These are phyloP conservation scores for Pseudoatta argentina DNA, from an alignment of 1,140 invertebrate genomes.

Conservation along the genomic window DNA sequence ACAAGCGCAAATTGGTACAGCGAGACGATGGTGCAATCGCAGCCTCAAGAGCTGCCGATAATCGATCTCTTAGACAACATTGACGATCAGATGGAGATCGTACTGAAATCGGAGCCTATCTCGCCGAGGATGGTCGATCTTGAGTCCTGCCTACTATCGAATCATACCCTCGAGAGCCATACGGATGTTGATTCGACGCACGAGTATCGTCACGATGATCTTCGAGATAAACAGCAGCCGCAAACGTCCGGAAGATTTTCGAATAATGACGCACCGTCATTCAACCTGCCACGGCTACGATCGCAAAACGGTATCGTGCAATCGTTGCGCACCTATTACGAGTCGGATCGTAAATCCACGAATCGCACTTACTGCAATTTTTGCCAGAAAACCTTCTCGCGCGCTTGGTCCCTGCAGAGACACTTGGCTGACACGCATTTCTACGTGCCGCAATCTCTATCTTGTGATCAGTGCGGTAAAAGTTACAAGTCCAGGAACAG, in stretches of 20 bases:
- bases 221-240: constrained; percentile 26
- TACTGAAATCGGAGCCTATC: constrained; percentile 82
- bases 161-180: constrained; percentile 61
- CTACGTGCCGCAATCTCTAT: constrained; percentile 85
- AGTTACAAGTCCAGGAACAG: constrained; percentile 87
- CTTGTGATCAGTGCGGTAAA: constrained; percentile 86
- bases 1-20: constrained; percentile 74
- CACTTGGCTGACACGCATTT: constrained; percentile 87
- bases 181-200: constrained; percentile 41
- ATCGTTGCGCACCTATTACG: constrained; percentile 15
- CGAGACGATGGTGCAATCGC: constrained; percentile 61
- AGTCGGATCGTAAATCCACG: constrained; percentile 65
- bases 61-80: constrained; percentile 84
- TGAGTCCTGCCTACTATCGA: constrained; percentile 76
- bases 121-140: constrained; percentile 81
- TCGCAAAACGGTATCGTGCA: constrained; percentile 44
- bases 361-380: constrained; percentile 83
- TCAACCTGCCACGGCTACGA: constrained; percentile 65
- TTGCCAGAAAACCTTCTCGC: constrained; percentile 86
- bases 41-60: constrained; percentile 80
- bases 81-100: constrained; percentile 82
- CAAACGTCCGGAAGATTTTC: constrained; percentile 32
- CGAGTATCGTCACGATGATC: constrained; percentile 19
- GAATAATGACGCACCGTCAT: constrained; percentile 44
- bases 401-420: constrained; percentile 87